phyloP scores from a whole-genome alignment of 1,140 invertebrate species.

The Drosophila pandora region DNA sequence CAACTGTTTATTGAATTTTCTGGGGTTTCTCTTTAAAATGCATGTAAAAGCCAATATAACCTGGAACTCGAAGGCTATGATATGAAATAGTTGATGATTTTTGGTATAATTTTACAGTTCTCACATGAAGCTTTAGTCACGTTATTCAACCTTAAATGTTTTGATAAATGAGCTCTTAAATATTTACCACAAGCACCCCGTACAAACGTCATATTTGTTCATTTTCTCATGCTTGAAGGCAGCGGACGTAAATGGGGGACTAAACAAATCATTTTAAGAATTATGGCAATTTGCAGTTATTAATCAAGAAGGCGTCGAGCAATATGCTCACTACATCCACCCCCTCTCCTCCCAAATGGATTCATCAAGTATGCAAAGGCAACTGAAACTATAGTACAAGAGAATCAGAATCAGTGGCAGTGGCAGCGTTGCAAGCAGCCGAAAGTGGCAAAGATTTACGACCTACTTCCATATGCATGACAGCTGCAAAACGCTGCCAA shows the following conservation, averaged over 20 bases:
- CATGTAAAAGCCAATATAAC: no score
- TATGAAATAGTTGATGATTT: no score
- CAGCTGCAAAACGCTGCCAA: constrained; percentile 64
- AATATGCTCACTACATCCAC: constrained; percentile 33
- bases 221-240: constrained; percentile 21
- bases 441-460: constrained; percentile 68
- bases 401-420: background rate
- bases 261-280: constrained; percentile 68
- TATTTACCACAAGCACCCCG: constrained; percentile 18
- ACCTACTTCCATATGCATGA: constrained; percentile 80
- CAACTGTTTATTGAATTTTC: no score
- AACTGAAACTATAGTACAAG: constrained; percentile 27
- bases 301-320: constrained; percentile 64
- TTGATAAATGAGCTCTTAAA: no score
- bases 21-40: no score
- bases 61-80: no score
- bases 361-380: constrained; percentile 73
- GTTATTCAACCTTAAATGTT: no score
- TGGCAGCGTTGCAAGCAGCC: constrained; percentile 31
- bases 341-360: constrained; percentile 14
- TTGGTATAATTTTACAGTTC: no score
- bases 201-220: constrained; percentile 33
- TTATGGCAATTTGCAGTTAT: constrained; percentile 79
- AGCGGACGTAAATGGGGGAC: constrained; percentile 24
- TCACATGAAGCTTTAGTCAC: no score